A percentile compares a stretch with the other conserved stretches of the same genome.
These are phyloP conservation scores for Calyptomena viridis DNA, from an alignment of 2,113 vertebrate genomes.

Conservation along the genomic window DNA sequence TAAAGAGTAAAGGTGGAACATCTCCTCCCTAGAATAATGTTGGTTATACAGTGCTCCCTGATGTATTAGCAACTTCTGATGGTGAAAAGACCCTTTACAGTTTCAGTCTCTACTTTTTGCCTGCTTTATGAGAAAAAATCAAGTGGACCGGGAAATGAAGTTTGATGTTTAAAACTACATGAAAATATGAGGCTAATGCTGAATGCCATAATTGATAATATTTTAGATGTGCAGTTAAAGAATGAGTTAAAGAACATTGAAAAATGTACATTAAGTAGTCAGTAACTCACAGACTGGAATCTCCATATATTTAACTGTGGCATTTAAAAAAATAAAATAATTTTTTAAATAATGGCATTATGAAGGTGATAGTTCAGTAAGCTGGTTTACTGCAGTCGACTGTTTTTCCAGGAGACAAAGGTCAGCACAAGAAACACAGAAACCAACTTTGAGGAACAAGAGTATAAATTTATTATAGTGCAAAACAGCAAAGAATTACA, in stretches of 20 bases:
- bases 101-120: not conserved
- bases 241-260: not conserved
- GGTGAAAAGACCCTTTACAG: not conserved
- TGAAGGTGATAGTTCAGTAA: not conserved
- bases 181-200: not conserved
- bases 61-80: not conserved
- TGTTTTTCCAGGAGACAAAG: too few relatives aligned
- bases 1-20: not conserved
- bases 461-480: too few relatives aligned
- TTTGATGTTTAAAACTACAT: not conserved
- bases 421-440: too few relatives aligned
- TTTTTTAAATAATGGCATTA: not conserved
- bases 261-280: not conserved
- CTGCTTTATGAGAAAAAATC: not conserved
- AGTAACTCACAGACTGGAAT: not conserved
- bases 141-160: not conserved
- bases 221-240: not conserved
- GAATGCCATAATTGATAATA: not conserved
- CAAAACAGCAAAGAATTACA: too few relatives aligned
- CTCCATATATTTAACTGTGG: not conserved
- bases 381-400: not conserved
- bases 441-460: too few relatives aligned
- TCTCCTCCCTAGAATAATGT: not conserved
- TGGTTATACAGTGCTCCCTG: rapidly evolving
- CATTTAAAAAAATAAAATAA: not conserved